Conservation (phyloP, 1,140 invertebrate species). For the Drosophila watanabei region DNA sequence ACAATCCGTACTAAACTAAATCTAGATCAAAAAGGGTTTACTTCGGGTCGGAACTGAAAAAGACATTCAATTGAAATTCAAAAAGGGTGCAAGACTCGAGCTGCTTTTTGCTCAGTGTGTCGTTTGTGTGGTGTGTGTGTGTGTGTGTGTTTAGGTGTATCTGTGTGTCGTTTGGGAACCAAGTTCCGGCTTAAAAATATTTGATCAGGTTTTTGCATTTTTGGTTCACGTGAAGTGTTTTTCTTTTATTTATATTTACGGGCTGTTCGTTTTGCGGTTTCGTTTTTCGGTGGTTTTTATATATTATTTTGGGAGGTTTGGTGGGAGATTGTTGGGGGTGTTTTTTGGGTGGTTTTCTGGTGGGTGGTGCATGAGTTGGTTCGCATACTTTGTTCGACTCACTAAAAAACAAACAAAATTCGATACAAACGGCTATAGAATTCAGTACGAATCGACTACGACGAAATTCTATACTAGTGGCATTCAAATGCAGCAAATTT, state of each 20-base stretch:
- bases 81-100: slow-evolving; percentile 43
- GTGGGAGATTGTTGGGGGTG: slow-evolving; percentile 21
- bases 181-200: slow-evolving; percentile 39
- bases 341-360: slow-evolving; percentile 13
- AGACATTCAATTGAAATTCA: slow-evolving; percentile 35
- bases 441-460: slow-evolving; percentile 67
- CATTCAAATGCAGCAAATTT: slow-evolving; percentile 78
- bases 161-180: slow-evolving; percentile 43
- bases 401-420: slow-evolving; percentile 86
- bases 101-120: slow-evolving; percentile 31
- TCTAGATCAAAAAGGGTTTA: slow-evolving; percentile 46
- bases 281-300: slow-evolving; percentile 23
- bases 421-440: slow-evolving; percentile 83
- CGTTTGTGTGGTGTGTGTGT: slow-evolving; percentile 31
- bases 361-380: slow-evolving; percentile 78
- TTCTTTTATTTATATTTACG: slow-evolving; percentile 14
- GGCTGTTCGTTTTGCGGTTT: slow-evolving; percentile 48
- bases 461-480: slow-evolving; percentile 71
- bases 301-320: slow-evolving; percentile 12
- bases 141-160: slow-evolving; percentile 31
- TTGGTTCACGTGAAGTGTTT: slow-evolving; percentile 41
- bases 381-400: slow-evolving; percentile 83
- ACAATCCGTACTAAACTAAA: slow-evolving; percentile 44
- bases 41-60: slow-evolving; percentile 49
- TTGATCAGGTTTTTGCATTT: slow-evolving; percentile 47